Evolutionary conservation across 2,797 vertebrate genomes (phyloP).

Genomic region (Percopsis omiscomaycus): DNA sequence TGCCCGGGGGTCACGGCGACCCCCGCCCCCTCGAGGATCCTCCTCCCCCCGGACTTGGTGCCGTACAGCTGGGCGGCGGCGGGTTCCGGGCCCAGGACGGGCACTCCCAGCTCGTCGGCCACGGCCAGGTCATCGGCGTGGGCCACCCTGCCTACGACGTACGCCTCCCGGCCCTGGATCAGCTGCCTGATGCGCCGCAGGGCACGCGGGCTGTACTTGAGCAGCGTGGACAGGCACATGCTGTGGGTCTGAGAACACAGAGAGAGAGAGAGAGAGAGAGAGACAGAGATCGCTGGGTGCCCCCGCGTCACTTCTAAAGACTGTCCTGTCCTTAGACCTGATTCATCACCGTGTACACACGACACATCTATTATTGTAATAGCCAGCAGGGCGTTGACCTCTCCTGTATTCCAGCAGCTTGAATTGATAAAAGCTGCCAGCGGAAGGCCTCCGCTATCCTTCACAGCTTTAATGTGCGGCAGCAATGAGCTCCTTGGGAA

Average conservation of each 20-base stretch:
- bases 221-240: slow-evolving; percentile 82
- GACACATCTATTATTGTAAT: slow-evolving; percentile 91
- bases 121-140: slow-evolving; percentile 87
- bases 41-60: slow-evolving; percentile 85
- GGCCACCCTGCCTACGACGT: slow-evolving; percentile 81
- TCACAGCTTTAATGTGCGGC: slow-evolving; percentile 93
- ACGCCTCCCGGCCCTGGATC: slow-evolving; percentile 81
- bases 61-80: slow-evolving; percentile 79
- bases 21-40: slow-evolving; percentile 77
- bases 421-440: slow-evolving; percentile 98
- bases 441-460: slow-evolving; percentile 89
- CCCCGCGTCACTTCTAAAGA: slow-evolving; percentile 63
- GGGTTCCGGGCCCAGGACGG: slow-evolving; percentile 83
- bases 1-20: slow-evolving; percentile 81
- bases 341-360: slow-evolving; percentile 80
- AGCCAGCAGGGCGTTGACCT: slow-evolving; percentile 94
- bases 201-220: slow-evolving; percentile 88
- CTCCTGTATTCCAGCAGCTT: slow-evolving; percentile 94
- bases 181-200: slow-evolving; percentile 81
- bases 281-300: slow-evolving; percentile 20
- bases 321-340: slow-evolving; percentile 60
- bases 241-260: slow-evolving; percentile 57
- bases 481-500: slow-evolving; percentile 97
- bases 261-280: slow-evolving; percentile 8
- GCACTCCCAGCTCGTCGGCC: slow-evolving; percentile 84